Conservation (phyloP, 2,113 vertebrate genomes). For the Callionymus lyra region DNA sequence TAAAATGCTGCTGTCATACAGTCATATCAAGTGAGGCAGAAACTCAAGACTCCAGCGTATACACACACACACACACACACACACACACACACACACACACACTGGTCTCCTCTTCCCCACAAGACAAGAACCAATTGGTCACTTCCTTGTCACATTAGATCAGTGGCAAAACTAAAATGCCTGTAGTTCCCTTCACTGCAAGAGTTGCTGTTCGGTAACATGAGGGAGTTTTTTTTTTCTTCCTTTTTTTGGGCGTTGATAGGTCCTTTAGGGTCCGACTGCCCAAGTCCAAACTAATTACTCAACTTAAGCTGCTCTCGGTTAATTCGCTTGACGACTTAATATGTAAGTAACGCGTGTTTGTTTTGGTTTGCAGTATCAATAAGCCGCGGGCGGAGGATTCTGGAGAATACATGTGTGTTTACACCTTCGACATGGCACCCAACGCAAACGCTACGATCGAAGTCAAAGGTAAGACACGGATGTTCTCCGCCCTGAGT, state of each 20-base stretch:
- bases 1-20: slow-evolving; percentile 23
- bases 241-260: slow-evolving; percentile 19
- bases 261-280: slow-evolving; percentile 12
- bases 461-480: slow-evolving; percentile 88
- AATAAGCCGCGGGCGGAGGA: slow-evolving; percentile 82
- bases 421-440: slow-evolving; percentile 80
- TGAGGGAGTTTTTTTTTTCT: slow-evolving; percentile 24
- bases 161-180: slow-evolving; percentile 47
- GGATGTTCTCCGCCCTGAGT: background rate
- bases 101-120: slow-evolving; percentile 42
- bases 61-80: no score
- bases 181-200: slow-evolving; percentile 33
- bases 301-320: slow-evolving; percentile 16
- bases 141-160: slow-evolving; percentile 61
- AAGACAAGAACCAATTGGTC: slow-evolving; percentile 53
- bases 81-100: no score
- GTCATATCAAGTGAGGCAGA: slow-evolving; percentile 27
- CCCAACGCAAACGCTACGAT: slow-evolving; percentile 92
- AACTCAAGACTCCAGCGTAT: slow-evolving; percentile 29
- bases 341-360: background rate
- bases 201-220: slow-evolving; percentile 27
- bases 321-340: slow-evolving; percentile 7
- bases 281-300: slow-evolving; percentile 28
- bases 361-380: slow-evolving; percentile 69
- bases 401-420: slow-evolving; percentile 93